A percentile compares a stretch with the other conserved stretches of the same genome.
Conservation (phyloP, 1,140 invertebrate genomes). For the Drosophila tropicalis region DNA sequence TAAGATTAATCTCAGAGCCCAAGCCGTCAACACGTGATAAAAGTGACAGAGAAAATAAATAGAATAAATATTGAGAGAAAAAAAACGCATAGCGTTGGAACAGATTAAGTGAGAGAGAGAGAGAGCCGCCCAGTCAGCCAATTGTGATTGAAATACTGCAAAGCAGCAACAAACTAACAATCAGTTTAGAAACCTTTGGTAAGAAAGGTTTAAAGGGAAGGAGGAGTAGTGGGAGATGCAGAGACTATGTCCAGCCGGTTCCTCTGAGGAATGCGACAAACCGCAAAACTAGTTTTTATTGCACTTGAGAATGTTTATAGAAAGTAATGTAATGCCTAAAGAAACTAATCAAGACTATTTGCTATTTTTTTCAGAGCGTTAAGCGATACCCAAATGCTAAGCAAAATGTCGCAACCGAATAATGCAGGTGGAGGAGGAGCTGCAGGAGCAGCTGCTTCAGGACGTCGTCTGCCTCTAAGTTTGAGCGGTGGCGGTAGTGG, state of each 20-base stretch:
- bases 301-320: conserved; percentile 32
- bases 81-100: conserved; percentile 50
- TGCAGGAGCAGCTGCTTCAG: conserved; percentile 28
- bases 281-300: conserved; percentile 47
- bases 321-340: conserved; percentile 13
- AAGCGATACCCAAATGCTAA: conserved; percentile 52
- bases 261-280: conserved; percentile 47
- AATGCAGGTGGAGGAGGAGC: conserved; percentile 39
- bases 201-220: conserved; percentile 21
- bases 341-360: conserved; percentile 13
- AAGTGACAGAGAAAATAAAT: neutral
- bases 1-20: conserved; percentile 32
- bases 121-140: neutral
- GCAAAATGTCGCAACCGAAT: conserved; percentile 72
- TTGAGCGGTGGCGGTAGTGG: conserved; percentile 33
- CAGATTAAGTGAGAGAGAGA: conserved; percentile 31
- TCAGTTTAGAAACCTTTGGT: conserved; percentile 49
- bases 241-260: conserved; percentile 29
- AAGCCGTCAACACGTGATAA: conserved; percentile 46
- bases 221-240: neutral
- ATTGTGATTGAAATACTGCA: conserved; percentile 52
- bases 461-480: conserved; percentile 66
- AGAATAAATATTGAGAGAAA: neutral
- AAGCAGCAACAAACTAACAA: conserved; percentile 24
- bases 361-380: conserved; percentile 41